Evolutionary conservation across 1,140 invertebrate species (phyloP), one percentile per base, ranked within the genome.

Genomic region (Drosophila parabipectinata): DNA sequence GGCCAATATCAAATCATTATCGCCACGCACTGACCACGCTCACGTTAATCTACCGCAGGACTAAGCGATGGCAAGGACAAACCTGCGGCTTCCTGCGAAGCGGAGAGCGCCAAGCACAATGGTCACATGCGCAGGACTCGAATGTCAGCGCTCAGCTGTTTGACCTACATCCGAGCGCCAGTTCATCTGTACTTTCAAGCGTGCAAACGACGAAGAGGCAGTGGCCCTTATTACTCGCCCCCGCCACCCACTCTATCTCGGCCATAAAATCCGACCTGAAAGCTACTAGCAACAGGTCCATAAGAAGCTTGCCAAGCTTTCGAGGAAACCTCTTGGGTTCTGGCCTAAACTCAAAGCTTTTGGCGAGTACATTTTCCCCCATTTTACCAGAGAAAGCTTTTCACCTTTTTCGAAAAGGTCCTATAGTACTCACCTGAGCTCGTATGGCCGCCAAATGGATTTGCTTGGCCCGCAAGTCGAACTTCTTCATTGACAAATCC

Each of bases 401-500:
- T 57, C 54, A 68, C 55, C 62, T 48, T 26, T 0, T 1, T 28
- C 26, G 1, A 1, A 28, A 2, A 63, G 24, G 6, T 63, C 18
- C 12, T 12, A 28, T 7, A 28, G 5, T 28, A 91, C 89, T 94
- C 94, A 98, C 97, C 95, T 98, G 97, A 63, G 97, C 95, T 93
- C 95, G 95, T 26, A 98, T 95, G 21, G 97, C 97, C 28, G 97
- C 95, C 21, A 98, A 93, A 92, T 98, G 97, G 56, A 99, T 94
- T 92, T 98, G 97, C 26, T 97, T 97, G 24, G 97, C 95, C 55
- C 97, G 95, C 52, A 98, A 94, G 93, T 99, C 97, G 91, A 98
- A 98, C 79, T 96, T 95, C 92, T 98, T 98, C 93, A 97, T 94
- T 77, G 97, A 98, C 91, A 99, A 97, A 84, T 99, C 98, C 92